phyloP scores from a whole-genome alignment of 2,797 vertebrate genomes.

The Sebastes paucispinis region DNA sequence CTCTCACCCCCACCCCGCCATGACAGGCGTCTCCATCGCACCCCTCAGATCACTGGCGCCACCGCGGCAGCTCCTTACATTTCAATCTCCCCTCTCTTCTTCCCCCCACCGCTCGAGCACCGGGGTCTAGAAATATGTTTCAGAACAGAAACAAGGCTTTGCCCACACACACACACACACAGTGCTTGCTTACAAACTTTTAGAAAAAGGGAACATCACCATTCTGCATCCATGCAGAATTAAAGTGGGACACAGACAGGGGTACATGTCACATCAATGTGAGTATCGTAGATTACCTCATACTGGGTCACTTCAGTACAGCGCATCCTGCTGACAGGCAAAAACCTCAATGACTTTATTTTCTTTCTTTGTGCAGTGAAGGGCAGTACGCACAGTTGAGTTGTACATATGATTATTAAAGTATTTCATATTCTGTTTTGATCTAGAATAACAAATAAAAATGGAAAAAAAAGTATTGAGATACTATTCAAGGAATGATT shows the following conservation, averaged over 20 bases:
- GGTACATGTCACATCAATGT: conserved; percentile 32
- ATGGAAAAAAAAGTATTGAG: not conserved
- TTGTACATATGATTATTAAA: not conserved
- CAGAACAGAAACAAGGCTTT: conserved; percentile 48
- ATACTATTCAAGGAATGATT: not conserved
- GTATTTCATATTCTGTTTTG: not conserved
- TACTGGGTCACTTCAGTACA: conserved; percentile 13
- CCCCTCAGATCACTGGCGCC: conserved; percentile 74
- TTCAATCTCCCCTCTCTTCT: conserved; percentile 67
- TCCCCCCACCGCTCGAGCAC: conserved; percentile 55
- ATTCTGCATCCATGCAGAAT: not conserved
- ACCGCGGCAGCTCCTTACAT: conserved; percentile 59
- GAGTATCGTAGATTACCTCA: conserved; percentile 23
- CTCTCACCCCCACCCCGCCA: conserved; percentile 17
- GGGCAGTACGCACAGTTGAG: not conserved
- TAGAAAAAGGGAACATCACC: conserved; percentile 32
- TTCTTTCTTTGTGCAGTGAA: not conserved
- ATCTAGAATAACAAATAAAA: not conserved
- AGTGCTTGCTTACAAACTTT: conserved; percentile 56
- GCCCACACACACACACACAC: not conserved
- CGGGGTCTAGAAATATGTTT: conserved; percentile 62
- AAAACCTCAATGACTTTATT: not conserved
- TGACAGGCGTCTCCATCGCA: conserved; percentile 75
- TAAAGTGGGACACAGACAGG: conserved; percentile 40
- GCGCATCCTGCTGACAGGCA: not conserved